Evolutionary conservation across 2,888 invertebrate species (phyloP).

Genomic region (Agrochola lychnidis): DNA sequence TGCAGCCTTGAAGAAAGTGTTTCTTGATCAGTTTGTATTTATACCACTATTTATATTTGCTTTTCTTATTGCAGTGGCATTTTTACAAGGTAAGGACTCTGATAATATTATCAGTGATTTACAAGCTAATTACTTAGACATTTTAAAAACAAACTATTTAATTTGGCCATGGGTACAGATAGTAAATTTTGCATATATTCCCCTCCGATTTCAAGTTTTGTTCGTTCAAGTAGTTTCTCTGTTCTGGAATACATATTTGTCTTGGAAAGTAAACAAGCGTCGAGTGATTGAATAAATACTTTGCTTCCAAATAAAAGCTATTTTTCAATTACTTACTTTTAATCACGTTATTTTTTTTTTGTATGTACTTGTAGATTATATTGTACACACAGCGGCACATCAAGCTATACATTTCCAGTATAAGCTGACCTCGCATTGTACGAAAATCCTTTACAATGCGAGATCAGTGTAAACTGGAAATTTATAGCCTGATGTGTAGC

Average conservation of each 20-base stretch:
- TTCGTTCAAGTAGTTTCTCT: slow-evolving; percentile 94
- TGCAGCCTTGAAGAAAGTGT: slow-evolving; percentile 92
- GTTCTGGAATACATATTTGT: slow-evolving; percentile 96
- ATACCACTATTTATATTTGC: slow-evolving; percentile 92
- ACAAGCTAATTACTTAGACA: slow-evolving; percentile 91
- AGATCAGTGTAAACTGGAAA: too few relatives aligned
- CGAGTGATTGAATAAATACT: slow-evolving; percentile 58
- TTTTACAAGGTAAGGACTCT: slow-evolving; percentile 90
- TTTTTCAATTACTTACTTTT: slow-evolving; percentile 10
- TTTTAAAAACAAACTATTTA: slow-evolving; percentile 92
- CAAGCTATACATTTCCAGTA: too few relatives aligned
- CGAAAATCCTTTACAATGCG: too few relatives aligned
- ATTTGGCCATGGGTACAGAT: slow-evolving; percentile 97
- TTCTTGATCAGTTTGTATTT: slow-evolving; percentile 93
- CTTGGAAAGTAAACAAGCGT: slow-evolving; percentile 92
- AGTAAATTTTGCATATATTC: slow-evolving; percentile 95
- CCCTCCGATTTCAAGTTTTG: slow-evolving; percentile 95
- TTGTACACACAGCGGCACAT: too few relatives aligned
- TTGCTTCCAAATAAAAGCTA: neutral
- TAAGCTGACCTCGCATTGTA: too few relatives aligned
- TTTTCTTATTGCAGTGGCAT: slow-evolving; percentile 90
- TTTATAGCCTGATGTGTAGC: too few relatives aligned
- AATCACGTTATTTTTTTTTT: slow-evolving; percentile 20
- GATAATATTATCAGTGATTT: slow-evolving; percentile 89
- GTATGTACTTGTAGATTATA: slow-evolving; percentile 13